Evolutionary conservation across 2,113 vertebrate species (phyloP), one percentile per base, ranked within the genome.

Genomic region (Speoplatyrhinus poulsoni): DNA sequence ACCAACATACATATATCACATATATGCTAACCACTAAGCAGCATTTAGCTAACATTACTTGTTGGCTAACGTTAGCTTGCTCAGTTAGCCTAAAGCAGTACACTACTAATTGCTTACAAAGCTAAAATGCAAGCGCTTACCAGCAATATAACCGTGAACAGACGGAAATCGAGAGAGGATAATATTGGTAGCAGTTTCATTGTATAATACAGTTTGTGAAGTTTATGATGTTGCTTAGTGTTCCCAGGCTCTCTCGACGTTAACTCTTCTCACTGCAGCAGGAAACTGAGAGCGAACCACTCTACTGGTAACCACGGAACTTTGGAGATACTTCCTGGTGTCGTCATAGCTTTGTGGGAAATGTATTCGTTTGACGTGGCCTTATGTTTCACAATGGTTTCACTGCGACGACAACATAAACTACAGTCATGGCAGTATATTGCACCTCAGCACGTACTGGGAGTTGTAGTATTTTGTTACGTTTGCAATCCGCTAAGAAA

Each of bases 171-270:
- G 54, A 90, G 77, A 82, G 65, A 88, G 70, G 85, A 82, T 80
- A 79, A 76, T 79, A 84, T 53, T 80, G 77, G 76, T 81, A 85
- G 83, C 54, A 90, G 87, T 91, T 93, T 94, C 93, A 94, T 94
- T 87, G 88, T 93, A 92, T 56, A 89, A 67, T 86, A 57, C 69
- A 76, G 79, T 85, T 88, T 67, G 53, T 82, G 76, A 63, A 87
- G 85, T 82, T 85, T 90, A 62, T 73, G 83, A 67, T 87, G 85
- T 72, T 87, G 70, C 50, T 83, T 49, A 79, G 82, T 86, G 73
- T 89, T 87, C 79, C 86, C 86, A 81, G 78, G 88, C 81, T 81
- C 77, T 85, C 84, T 88, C 82, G 88, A 91, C 86, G 85, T 88
- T 41, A 87, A 86, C 89, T 92, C 81, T 86, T 79, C 84, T 91